Conservation (phyloP, 2,113 vertebrate genomes). For the Tautogolabrus adspersus region DNA sequence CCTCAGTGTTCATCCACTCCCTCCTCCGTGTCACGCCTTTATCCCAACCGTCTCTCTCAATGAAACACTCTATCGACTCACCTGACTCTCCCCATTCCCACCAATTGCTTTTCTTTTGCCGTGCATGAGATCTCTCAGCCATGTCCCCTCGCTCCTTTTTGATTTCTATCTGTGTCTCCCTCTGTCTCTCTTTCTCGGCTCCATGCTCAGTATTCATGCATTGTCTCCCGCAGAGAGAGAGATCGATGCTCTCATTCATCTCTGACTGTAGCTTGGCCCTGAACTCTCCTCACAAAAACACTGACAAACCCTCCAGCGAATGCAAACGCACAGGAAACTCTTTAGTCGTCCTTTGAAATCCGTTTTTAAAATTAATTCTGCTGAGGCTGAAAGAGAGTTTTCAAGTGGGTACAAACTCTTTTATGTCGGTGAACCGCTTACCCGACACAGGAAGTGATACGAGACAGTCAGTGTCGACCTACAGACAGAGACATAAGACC, state of each 20-base stretch:
- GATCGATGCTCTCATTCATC: constrained; percentile 71
- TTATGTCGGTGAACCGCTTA: constrained; percentile 25
- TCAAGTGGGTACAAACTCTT: background rate
- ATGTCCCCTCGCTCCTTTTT: constrained; percentile 39
- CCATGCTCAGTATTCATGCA: constrained; percentile 65
- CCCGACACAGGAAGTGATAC: background rate
- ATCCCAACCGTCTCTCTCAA: constrained; percentile 37
- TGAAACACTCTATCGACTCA: constrained; percentile 46
- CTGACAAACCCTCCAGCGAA: constrained; percentile 18
- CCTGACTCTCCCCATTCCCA: constrained; percentile 20
- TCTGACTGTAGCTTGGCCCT: constrained; percentile 45
- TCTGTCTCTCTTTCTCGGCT: constrained; percentile 28
- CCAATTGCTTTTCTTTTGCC: constrained; percentile 31
- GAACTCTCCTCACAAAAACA: constrained; percentile 55
- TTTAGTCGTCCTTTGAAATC: constrained; percentile 34
- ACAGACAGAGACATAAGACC: background rate
- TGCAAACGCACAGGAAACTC: background rate
- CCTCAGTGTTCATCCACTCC: constrained; percentile 5
- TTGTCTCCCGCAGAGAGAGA: constrained; percentile 38
- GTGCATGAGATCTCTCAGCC: constrained; percentile 23
- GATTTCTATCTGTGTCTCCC: constrained; percentile 29
- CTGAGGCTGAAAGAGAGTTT: background rate
- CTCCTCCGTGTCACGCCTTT: constrained; percentile 24
- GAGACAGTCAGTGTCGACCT: background rate
- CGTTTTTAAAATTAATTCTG: constrained; percentile 8